phyloP scores from a whole-genome alignment of 2,113 vertebrate genomes.

The Morone chrysops region DNA sequence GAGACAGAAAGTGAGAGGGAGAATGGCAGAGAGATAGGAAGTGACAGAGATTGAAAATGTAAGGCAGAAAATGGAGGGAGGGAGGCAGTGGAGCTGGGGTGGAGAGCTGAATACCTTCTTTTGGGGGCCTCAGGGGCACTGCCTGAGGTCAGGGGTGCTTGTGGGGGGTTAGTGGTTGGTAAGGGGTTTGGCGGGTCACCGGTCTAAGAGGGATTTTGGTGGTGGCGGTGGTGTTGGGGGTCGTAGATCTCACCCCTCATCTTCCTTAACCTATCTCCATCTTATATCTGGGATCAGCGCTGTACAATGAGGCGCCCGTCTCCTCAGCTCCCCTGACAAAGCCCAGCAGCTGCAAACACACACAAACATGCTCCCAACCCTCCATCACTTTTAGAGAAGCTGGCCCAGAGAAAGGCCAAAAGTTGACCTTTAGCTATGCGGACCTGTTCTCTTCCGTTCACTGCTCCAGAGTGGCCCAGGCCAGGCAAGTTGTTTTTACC shows the following conservation, averaged over 20 bases:
- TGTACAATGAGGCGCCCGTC: conserved; percentile 16
- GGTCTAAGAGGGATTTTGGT: conserved; percentile 15
- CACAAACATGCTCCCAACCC: conserved; percentile 35
- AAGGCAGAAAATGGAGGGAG: conserved; percentile 37
- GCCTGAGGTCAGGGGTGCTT: conserved; percentile 56
- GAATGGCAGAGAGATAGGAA: conserved; percentile 48
- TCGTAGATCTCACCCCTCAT: conserved; percentile 39
- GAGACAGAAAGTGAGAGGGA: conserved; percentile 52
- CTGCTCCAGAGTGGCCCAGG: neutral
- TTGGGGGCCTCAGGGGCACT: conserved; percentile 56
- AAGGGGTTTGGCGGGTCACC: conserved; percentile 5
- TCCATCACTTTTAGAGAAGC: conserved; percentile 37
- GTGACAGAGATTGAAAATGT: conserved; percentile 55
- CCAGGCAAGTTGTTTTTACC: conserved; percentile 31
- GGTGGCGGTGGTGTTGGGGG: conserved; percentile 33
- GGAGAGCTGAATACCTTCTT: conserved; percentile 59
- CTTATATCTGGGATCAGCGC: conserved; percentile 48
- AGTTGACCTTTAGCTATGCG: conserved; percentile 60
- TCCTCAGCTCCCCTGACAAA: conserved; percentile 36
- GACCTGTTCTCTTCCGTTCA: conserved; percentile 28
- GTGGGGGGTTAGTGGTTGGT: neutral
- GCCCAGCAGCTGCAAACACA: conserved; percentile 60
- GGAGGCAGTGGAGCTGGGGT: conserved; percentile 21
- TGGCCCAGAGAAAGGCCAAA: conserved; percentile 58
- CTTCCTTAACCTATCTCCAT: conserved; percentile 41